A percentile compares a stretch with the other conserved stretches of the same genome.
These are phyloP conservation scores for Strigamia transsilvanica DNA, from an alignment of 2,888 invertebrate species.

Conservation along the genomic window DNA sequence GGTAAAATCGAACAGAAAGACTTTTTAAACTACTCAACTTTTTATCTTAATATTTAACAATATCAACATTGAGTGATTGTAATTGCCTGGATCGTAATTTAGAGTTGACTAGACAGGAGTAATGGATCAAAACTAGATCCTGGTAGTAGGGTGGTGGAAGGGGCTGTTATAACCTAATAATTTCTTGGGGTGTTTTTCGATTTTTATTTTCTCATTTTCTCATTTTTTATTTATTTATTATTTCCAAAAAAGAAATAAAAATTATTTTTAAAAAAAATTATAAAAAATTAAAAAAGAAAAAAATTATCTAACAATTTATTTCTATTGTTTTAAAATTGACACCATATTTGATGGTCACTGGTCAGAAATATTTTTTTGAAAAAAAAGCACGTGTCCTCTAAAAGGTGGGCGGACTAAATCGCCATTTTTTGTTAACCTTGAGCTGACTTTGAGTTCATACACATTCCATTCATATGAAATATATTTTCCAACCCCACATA, in stretches of 20 bases:
- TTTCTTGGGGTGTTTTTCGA: background rate
- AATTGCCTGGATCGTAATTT: constrained; percentile 20
- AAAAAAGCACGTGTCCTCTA: background rate
- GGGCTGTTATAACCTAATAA: background rate
- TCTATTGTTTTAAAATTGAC: too few species aligned
- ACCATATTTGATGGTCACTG: too few species aligned
- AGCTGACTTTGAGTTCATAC: background rate
- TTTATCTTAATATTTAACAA: background rate
- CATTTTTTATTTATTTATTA: too few species aligned
- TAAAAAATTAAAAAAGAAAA: too few species aligned
- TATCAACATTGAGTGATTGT: background rate
- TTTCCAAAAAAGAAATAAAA: too few species aligned
- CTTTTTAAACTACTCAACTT: background rate
- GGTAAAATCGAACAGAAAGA: constrained; percentile 71
- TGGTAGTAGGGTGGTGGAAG: background rate
- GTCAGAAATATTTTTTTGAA: too few species aligned
- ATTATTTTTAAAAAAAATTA: too few species aligned
- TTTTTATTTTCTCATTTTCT: background rate
- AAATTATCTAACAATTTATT: too few species aligned
- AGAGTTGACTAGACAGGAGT: background rate
- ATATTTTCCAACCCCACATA: background rate
- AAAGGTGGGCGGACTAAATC: background rate
- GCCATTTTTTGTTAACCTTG: background rate
- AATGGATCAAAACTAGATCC: constrained; percentile 1
- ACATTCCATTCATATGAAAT: background rate